Evolutionary conservation across 2,888 invertebrate species (phyloP).

Genomic region (Megamerina dolium): DNA sequence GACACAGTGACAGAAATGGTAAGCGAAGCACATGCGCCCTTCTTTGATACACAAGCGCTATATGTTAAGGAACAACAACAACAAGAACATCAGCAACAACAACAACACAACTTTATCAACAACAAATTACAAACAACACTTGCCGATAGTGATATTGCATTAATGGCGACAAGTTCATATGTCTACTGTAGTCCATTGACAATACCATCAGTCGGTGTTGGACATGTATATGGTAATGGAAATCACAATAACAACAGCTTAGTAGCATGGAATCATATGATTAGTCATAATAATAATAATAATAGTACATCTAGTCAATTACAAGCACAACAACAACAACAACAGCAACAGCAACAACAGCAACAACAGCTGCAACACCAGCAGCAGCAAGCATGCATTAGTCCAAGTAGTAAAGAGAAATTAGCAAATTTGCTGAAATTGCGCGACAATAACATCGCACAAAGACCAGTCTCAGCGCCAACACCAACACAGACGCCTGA

Average conservation of each 20-base stretch:
- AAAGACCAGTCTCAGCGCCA: conserved; percentile 23
- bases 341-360: too few relatives aligned
- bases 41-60: conserved; percentile 31
- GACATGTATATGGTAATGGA: conserved; percentile 13
- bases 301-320: conserved; percentile 6
- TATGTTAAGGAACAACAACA: conserved; percentile 30
- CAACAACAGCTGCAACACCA: conserved; percentile 13
- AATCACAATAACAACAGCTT: conserved; percentile 12
- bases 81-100: conserved; percentile 12
- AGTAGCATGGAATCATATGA: conserved; percentile 14
- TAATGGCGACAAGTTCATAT: conserved; percentile 42
- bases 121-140: conserved; percentile 21
- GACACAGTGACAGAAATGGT: conserved; percentile 45
- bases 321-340: too few relatives aligned
- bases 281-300: conserved; percentile 12
- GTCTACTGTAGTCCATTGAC: conserved; percentile 45
- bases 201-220: conserved; percentile 34
- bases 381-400: conserved; percentile 17
- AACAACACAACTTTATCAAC: too few relatives aligned
- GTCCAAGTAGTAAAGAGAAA: conserved; percentile 36
- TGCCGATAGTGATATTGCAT: conserved; percentile 24
- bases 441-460: conserved; percentile 24
- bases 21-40: conserved; percentile 40
- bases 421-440: conserved; percentile 29
- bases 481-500: conserved; percentile 23